Percentiles rank a stretch among this genome's conserved stretches.
Evolutionary conservation across 2,888 invertebrate species (phyloP).

Genomic region (Ganaspis brasiliensis): DNA sequence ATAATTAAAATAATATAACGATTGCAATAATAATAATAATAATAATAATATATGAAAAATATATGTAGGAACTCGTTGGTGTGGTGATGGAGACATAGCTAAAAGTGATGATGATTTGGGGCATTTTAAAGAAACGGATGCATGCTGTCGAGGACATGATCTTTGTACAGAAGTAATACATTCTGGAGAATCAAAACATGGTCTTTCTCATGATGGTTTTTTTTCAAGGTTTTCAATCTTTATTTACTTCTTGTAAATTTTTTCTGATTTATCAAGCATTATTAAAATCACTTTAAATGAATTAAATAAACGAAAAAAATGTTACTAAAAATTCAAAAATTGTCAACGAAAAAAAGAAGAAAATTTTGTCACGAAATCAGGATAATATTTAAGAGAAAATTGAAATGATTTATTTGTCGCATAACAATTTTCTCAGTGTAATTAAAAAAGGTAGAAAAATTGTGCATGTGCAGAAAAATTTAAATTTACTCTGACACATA

Average conservation of each 20-base stretch:
- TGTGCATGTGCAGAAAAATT: neutral
- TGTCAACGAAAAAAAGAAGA: neutral
- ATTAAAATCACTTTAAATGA: no score
- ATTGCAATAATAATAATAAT: neutral
- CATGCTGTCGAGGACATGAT: slow-evolving; percentile 31
- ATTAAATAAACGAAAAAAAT: no score
- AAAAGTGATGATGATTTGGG: slow-evolving; percentile 17
- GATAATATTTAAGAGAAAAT: neutral
- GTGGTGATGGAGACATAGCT: slow-evolving; percentile 35
- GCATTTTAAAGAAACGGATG: slow-evolving; percentile 30
- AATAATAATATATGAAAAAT: no score
- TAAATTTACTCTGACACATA: neutral
- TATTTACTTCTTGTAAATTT: neutral
- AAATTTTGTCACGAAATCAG: neutral
- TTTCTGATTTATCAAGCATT: no score
- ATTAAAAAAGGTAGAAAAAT: neutral
- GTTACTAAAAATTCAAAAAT: neutral
- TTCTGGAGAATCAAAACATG: slow-evolving; percentile 25
- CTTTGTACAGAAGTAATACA: slow-evolving; percentile 13
- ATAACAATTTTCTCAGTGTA: neutral
- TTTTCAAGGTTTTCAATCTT: slow-evolving; percentile 1
- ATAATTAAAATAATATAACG: no score
- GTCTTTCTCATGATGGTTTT: slow-evolving; percentile 11
- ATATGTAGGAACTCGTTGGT: slow-evolving; percentile 23
- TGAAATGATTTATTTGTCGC: neutral